phyloP scores from a whole-genome alignment of 2,888 invertebrate species.

The Tenthredo livida region DNA sequence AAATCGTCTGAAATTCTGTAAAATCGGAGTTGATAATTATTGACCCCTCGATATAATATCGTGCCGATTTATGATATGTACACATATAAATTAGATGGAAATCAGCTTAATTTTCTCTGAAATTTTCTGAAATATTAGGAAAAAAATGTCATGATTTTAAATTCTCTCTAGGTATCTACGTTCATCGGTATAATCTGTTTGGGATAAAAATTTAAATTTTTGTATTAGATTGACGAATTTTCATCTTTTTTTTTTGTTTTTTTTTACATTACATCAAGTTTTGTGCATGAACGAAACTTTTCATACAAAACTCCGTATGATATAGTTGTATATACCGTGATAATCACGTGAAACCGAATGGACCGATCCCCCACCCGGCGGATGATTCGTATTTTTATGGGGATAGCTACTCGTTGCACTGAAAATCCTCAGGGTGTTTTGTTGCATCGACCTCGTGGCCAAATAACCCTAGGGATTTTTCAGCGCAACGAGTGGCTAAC shows the following conservation, averaged over 20 bases:
- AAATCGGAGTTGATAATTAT: neutral
- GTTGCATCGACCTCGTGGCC: too few relatives aligned
- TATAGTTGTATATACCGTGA: neutral
- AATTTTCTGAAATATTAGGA: conserved; percentile 27
- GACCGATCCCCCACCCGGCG: too few relatives aligned
- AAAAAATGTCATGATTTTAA: neutral
- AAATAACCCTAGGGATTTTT: too few relatives aligned
- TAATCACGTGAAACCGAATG: too few relatives aligned
- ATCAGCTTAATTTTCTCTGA: neutral
- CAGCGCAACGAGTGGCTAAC: too few relatives aligned
- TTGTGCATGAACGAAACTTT: conserved; percentile 36
- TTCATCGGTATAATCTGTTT: neutral
- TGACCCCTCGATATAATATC: neutral
- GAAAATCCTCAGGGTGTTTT: too few relatives aligned
- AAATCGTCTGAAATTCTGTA: neutral
- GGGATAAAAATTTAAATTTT: neutral
- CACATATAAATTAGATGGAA: neutral
- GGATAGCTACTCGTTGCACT: too few relatives aligned
- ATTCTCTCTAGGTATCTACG: conserved; percentile 1
- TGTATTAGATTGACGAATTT: neutral
- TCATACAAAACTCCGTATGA: conserved; percentile 26
- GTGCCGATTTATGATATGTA: neutral
- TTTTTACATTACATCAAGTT: neutral
- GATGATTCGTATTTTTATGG: too few relatives aligned
- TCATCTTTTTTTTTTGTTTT: neutral